Evolutionary conservation across 2,888 invertebrate genomes (phyloP).

Genomic region (Agrilus cyanescens): DNA sequence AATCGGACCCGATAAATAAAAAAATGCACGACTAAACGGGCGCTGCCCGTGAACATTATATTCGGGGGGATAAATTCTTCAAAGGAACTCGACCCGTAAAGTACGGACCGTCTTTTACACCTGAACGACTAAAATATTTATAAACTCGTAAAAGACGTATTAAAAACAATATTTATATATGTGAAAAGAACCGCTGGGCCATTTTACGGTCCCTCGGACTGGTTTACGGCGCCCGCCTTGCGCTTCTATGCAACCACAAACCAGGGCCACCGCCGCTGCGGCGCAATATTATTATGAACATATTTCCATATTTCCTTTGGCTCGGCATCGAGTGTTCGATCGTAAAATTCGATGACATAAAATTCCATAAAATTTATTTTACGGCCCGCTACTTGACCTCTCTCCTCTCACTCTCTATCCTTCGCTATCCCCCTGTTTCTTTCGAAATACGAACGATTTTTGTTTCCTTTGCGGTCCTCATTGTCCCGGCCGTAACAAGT

Average conservation of each 20-base stretch:
- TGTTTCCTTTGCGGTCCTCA: too few species aligned
- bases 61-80: slow-evolving; percentile 17
- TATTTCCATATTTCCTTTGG: too few species aligned
- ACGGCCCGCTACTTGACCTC: too few species aligned
- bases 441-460: too few species aligned
- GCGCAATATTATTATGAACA: too few species aligned
- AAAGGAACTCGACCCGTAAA: slow-evolving; percentile 25
- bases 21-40: slow-evolving; percentile 22
- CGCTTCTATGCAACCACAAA: neutral
- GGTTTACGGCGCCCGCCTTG: slow-evolving; percentile 33
- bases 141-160: slow-evolving; percentile 38
- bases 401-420: too few species aligned
- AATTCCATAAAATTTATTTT: too few species aligned
- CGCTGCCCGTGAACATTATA: slow-evolving; percentile 27
- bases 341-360: too few species aligned
- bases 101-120: slow-evolving; percentile 32
- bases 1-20: slow-evolving; percentile 15
- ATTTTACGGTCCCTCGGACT: slow-evolving; percentile 35
- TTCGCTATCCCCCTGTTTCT: too few species aligned
- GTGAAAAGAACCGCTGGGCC: slow-evolving; percentile 33
- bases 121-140: slow-evolving; percentile 39
- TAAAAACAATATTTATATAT: slow-evolving; percentile 40
- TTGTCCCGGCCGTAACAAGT: too few species aligned
- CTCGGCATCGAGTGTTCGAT: too few species aligned
- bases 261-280: too few species aligned